Base-by-base conservation (phyloP, 1,140 invertebrate species). In the Rhopalosiphum maidis region DNA sequence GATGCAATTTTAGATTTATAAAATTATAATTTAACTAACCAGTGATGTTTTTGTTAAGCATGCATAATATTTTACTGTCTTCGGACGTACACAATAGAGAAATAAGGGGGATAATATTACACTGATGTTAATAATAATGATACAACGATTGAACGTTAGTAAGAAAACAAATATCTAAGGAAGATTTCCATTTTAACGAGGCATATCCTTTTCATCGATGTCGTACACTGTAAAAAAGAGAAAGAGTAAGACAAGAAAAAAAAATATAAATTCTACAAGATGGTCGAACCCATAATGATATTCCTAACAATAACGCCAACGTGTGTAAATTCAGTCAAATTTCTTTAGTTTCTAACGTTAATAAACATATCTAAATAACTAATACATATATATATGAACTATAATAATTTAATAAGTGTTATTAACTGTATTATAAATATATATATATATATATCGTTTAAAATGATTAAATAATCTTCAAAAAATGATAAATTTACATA, bases 121-220 rank as follows among this genome's bases (percentile, higher is more conserved):
- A 68, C 25, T 30, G 54, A 90, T 68, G 54, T 41, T 68, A 90
- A 90, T 90, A 90, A 90, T 90, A 68, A 90, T 68, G 89, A 68
- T 90, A 90, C 51, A 89, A 89, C 15, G 25, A 90, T 35, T n/a
- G 18, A 68, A 90, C 1, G 25, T 1, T 25, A 90, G 60, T 90
- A 43, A 60, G 35, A 41, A 60, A 55, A 89, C 5, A 41, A 43
- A 68, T 60, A 90, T 90, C 15, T 60, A 30, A 68, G 89, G 15
- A 43, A 68, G 87, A 89, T 89, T 55, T 89, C 87, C 21, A 68
- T 90, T 90, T 90, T 90, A 90, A 90, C 89, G 89, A 90, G 89
- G 37, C 30, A 90, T 68, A 90, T 90, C 89, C 15, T 90, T 90
- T 68, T 90, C 22, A 55, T 60, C 46, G 55, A 90, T 90, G 55